Evolutionary conservation across 2,888 invertebrate species (phyloP).

Genomic region (Pteria penguin): DNA sequence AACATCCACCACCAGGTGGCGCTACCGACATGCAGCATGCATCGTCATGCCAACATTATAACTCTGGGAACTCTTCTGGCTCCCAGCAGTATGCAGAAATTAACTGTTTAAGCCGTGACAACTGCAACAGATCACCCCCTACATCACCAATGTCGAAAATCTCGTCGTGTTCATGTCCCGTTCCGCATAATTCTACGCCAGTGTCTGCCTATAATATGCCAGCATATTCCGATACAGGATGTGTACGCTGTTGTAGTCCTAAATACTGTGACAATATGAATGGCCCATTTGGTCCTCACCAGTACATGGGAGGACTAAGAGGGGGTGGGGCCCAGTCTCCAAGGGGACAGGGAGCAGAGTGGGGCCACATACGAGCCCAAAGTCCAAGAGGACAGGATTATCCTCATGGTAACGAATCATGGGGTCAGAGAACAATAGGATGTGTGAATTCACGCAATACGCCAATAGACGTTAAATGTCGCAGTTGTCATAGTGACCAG

Average conservation of each 20-base stretch:
- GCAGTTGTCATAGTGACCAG: conserved; percentile 41
- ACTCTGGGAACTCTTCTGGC: conserved; percentile 41
- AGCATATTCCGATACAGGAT: conserved; percentile 72
- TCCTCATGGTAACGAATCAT: conserved; percentile 32
- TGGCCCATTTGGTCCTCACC: conserved; percentile 64
- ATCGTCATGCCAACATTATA: conserved; percentile 23
- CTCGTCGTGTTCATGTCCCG: conserved; percentile 73
- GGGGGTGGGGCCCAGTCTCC: conserved; percentile 31
- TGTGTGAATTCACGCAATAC: conserved; percentile 47
- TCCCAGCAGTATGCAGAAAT: conserved; percentile 54
- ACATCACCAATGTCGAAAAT: conserved; percentile 74
- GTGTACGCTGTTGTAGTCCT: conserved; percentile 58
- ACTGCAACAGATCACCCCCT: conserved; percentile 58
- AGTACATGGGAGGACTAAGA: conserved; percentile 57
- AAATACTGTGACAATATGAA: conserved; percentile 57
- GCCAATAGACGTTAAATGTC: conserved; percentile 49
- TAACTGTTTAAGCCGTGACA: conserved; percentile 48
- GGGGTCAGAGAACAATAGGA: conserved; percentile 39
- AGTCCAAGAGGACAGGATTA: conserved; percentile 45
- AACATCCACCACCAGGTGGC: conserved; percentile 80
- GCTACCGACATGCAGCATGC: conserved; percentile 63
- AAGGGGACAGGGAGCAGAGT: background rate
- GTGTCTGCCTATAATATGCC: conserved; percentile 62
- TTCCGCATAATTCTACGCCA: conserved; percentile 67
- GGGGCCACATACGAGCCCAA: conserved; percentile 44